Conservation (phyloP, 2,797 vertebrate species). For the Anolis apletophallus region DNA sequence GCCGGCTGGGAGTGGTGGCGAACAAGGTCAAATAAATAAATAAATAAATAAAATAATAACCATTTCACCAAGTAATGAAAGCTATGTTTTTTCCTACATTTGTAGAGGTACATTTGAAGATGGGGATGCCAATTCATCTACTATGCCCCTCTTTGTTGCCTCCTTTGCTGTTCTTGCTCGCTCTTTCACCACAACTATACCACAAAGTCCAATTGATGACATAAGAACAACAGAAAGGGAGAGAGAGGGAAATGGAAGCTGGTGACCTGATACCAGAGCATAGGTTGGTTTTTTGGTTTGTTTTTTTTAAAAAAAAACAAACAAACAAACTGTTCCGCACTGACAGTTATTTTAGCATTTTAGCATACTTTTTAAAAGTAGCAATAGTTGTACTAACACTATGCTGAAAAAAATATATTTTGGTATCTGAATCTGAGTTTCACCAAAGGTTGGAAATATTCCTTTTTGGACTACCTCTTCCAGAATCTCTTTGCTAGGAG, state of each 20-base stretch:
- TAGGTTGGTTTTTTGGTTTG: too few species aligned
- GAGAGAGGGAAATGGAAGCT: not conserved
- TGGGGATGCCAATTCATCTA: not conserved
- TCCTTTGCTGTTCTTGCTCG: not conserved
- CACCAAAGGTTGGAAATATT: not conserved
- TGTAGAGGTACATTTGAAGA: too few species aligned
- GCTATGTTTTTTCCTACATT: not conserved
- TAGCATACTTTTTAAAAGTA: not conserved
- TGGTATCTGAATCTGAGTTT: not conserved
- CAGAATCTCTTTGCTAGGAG: too few species aligned
- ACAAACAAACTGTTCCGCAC: too few species aligned
- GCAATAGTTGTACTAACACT: not conserved
- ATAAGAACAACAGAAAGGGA: not conserved
- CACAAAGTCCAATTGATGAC: too few species aligned
- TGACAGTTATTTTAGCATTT: not conserved
- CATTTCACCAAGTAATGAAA: not conserved
- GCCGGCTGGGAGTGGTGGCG: too few species aligned
- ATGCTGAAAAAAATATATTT: not conserved
- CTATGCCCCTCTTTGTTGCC: not conserved
- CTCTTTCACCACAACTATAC: too few species aligned
- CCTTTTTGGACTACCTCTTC: too few species aligned
- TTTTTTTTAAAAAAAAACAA: too few species aligned
- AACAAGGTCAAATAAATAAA: too few species aligned
- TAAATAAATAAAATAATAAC: too few species aligned
- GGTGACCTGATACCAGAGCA: not conserved